phyloP scores from a whole-genome alignment of 2,797 vertebrate species.

The Arnoldichthys spilopterus region DNA sequence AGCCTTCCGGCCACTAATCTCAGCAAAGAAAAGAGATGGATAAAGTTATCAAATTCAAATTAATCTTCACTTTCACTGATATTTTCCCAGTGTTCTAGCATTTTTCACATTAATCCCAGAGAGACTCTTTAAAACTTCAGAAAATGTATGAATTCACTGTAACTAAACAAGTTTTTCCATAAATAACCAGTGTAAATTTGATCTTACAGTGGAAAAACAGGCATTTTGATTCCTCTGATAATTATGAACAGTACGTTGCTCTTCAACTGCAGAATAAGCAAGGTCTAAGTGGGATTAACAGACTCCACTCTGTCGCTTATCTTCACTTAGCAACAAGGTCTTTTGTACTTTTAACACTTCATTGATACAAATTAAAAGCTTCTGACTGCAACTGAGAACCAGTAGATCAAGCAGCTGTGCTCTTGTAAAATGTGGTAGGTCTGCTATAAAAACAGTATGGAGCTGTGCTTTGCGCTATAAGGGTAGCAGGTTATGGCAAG shows the following conservation, averaged over 20 bases:
- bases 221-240: no score
- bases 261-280: constrained; percentile 23
- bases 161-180: no score
- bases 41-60: not conserved
- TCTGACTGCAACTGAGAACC: constrained; percentile 36
- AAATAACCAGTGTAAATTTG: no score
- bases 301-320: constrained; percentile 48
- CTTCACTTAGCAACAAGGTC: constrained; percentile 25
- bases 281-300: constrained; percentile 32
- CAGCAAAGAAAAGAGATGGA: not conserved
- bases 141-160: not conserved
- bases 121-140: not conserved
- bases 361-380: constrained; percentile 55
- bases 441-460: constrained; percentile 28
- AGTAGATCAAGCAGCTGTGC: constrained; percentile 30
- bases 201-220: no score
- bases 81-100: constrained; percentile 41
- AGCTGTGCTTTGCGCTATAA: constrained; percentile 12
- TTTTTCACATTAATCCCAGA: not conserved
- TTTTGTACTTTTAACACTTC: constrained; percentile 31
- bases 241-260: no score
- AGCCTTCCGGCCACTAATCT: constrained; percentile 9
- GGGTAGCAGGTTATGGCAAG: constrained; percentile 31
- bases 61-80: constrained; percentile 12
- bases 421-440: constrained; percentile 40